A percentile compares a stretch with the other conserved stretches of the same genome.
phyloP scores from a whole-genome alignment of 2,113 vertebrate species.

The Xiphophorus hellerii region DNA sequence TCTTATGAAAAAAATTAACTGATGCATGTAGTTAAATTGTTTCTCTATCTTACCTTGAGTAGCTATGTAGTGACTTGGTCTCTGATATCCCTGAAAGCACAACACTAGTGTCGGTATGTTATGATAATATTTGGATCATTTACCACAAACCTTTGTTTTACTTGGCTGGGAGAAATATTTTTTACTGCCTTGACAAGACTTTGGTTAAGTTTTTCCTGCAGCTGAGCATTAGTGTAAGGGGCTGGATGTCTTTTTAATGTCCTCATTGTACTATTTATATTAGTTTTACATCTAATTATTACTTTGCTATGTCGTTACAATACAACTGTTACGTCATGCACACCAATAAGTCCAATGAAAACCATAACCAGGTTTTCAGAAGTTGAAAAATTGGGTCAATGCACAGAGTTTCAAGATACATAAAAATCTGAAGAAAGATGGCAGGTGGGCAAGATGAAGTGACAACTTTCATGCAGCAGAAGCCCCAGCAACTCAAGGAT shows the following conservation, averaged over 20 bases:
- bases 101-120: conserved; percentile 17
- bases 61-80: conserved; percentile 98
- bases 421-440: conserved; percentile 26
- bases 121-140: background rate
- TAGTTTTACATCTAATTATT: background rate
- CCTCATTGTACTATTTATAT: background rate
- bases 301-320: background rate
- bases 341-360: background rate
- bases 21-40: background rate
- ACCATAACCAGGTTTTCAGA: background rate
- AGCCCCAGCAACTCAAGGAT: conserved; percentile 41
- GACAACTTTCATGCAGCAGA: conserved; percentile 51
- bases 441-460: conserved; percentile 26
- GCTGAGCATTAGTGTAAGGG: background rate
- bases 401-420: conserved; percentile 20
- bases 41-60: conserved; percentile 89
- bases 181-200: background rate
- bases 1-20: background rate
- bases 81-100: conserved; percentile 93
- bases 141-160: conserved; percentile 1
- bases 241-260: background rate
- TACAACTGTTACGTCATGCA: background rate
- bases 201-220: background rate
- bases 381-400: background rate
- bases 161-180: background rate